Percentiles rank a stretch among this genome's conserved stretches.
These are phyloP conservation scores for Bombycilla garrulus DNA, from an alignment of 2,113 vertebrate genomes.

Conservation along the genomic window DNA sequence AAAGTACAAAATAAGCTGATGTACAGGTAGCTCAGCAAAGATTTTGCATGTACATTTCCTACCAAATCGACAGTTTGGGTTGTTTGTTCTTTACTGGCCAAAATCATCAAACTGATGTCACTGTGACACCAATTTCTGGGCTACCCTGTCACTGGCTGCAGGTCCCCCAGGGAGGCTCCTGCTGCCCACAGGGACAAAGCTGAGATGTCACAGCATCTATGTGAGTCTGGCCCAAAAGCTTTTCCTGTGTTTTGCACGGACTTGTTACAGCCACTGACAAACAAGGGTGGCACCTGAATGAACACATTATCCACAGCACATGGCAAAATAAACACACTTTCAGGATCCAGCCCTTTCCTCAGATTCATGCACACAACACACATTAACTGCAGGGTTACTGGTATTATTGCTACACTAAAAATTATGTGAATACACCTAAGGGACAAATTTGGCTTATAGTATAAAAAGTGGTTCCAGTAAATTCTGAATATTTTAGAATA, in stretches of 20 bases:
- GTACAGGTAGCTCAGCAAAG: not conserved
- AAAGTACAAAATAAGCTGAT: not conserved
- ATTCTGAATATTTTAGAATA: constrained; percentile 29
- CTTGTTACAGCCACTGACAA: not conserved
- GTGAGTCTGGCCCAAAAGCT: not conserved
- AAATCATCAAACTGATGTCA: not conserved
- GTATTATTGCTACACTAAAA: constrained; percentile 16
- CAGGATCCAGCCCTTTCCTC: not conserved
- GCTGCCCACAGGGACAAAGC: not conserved
- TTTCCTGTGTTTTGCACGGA: not conserved
- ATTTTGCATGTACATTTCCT: not conserved
- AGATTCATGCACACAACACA: not conserved
- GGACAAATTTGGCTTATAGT: constrained; percentile 14
- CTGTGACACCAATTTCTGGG: not conserved
- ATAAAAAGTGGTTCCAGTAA: constrained; percentile 19
- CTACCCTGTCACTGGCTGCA: not conserved
- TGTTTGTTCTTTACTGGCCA: not conserved
- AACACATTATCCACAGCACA: not conserved
- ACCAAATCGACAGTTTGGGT: not conserved
- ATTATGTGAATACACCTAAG: constrained; percentile 20
- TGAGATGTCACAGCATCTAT: not conserved
- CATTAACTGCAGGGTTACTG: not conserved
- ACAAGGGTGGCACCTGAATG: not conserved
- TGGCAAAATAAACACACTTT: not conserved
- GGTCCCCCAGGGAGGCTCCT: not conserved